phyloP scores from a whole-genome alignment of 2,888 invertebrate species.

The Drosophila dives region DNA sequence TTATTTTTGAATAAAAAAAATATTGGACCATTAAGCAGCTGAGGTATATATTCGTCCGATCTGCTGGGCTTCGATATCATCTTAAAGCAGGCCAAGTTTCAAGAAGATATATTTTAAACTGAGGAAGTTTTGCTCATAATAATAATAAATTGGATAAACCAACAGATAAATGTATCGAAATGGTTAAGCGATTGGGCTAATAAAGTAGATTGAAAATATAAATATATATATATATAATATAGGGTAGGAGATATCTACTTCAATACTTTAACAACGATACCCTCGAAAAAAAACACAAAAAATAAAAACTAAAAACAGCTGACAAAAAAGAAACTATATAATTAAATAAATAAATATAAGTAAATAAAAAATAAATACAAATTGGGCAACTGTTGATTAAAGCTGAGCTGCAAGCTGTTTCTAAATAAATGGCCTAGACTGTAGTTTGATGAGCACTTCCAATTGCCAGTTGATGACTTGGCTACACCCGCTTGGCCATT shows the following conservation, averaged over 20 bases:
- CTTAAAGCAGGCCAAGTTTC: not conserved
- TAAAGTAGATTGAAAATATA: not conserved
- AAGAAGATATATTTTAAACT: not conserved
- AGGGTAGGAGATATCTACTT: not conserved
- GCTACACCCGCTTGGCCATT: not conserved
- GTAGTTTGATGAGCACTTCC: not conserved
- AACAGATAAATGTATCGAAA: not conserved
- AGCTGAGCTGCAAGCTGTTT: not conserved
- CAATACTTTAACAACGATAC: not conserved
- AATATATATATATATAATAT: not conserved
- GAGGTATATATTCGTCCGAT: not conserved
- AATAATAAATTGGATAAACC: not conserved
- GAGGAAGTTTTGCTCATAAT: not conserved
- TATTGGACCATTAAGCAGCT: not conserved
- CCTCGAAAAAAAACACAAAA: slow-evolving; percentile 16
- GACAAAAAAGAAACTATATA: slow-evolving; percentile 13
- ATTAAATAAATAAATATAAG: not conserved
- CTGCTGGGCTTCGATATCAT: not conserved
- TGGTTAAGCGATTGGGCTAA: not conserved
- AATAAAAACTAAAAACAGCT: slow-evolving; percentile 6
- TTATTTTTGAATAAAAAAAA: no score
- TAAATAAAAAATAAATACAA: not conserved
- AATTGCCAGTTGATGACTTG: not conserved
- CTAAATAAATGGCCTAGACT: not conserved
- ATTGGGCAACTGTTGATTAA: not conserved